Conservation (phyloP, 2,797 vertebrate species). For the Dromococcyx pavoninus region DNA sequence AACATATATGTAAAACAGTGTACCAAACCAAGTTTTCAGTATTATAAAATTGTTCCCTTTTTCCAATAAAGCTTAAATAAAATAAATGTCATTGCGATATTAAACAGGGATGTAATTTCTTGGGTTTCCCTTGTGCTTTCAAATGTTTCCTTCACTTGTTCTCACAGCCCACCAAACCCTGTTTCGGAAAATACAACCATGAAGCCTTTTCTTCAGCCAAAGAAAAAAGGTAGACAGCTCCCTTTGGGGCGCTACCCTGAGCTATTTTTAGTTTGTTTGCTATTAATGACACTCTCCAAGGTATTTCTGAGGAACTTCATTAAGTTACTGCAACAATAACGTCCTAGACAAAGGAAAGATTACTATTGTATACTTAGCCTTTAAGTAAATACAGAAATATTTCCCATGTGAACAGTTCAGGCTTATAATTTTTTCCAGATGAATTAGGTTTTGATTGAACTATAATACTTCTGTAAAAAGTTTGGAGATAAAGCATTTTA, state of each 20-base stretch:
- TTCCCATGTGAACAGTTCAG: neutral
- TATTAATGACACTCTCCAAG: slow-evolving; percentile 20
- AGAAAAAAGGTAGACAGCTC: neutral
- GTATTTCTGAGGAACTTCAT: neutral
- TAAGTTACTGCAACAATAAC: neutral
- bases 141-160: neutral
- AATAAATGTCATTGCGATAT: neutral
- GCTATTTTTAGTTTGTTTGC: neutral
- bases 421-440: neutral
- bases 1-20: neutral
- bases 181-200: neutral
- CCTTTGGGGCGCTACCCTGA: neutral
- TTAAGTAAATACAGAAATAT: neutral
- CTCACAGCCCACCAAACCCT: neutral
- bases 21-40: neutral
- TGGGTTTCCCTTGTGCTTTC: neutral
- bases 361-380: neutral
- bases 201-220: neutral
- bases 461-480: neutral
- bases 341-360: neutral
- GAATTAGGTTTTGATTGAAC: neutral
- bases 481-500: neutral
- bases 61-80: neutral
- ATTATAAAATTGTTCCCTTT: neutral
- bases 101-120: neutral